phyloP scores from a whole-genome alignment of 1,140 invertebrate species.

The Mactra quadrangularis region DNA sequence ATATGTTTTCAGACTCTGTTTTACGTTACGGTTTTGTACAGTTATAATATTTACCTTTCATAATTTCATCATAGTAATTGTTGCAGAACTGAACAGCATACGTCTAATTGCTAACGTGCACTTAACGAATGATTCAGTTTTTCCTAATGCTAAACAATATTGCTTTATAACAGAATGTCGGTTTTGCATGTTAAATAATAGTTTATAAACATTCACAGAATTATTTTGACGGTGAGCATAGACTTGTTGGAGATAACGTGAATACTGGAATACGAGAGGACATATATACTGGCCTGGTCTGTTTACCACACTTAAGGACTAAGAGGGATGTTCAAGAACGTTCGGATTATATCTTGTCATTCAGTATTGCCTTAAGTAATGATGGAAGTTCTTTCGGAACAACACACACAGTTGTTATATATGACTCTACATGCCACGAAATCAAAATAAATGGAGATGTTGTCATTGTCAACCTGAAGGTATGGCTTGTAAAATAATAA shows the following conservation, averaged over 20 bases:
- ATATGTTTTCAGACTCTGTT: too few species aligned
- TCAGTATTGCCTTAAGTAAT: neutral
- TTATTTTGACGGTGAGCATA: neutral
- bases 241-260: too few species aligned
- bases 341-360: neutral
- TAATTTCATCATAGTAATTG: too few species aligned
- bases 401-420: conserved; percentile 7
- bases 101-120: too few species aligned
- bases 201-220: neutral
- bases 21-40: too few species aligned
- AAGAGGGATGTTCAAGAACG: neutral
- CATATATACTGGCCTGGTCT: neutral
- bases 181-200: neutral
- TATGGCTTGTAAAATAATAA: neutral
- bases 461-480: neutral
- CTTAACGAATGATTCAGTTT: too few species aligned
- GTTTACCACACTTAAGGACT: neutral
- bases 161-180: neutral
- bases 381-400: conserved; percentile 1
- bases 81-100: too few species aligned
- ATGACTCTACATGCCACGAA: conserved; percentile 16
- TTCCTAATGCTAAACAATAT: neutral
- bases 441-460: neutral
- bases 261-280: neutral
- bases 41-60: too few species aligned